Percentiles rank a stretch among this genome's conserved stretches.
phyloP scores from a whole-genome alignment of 2,797 vertebrate species.

The Setipinna tenuifilis region DNA sequence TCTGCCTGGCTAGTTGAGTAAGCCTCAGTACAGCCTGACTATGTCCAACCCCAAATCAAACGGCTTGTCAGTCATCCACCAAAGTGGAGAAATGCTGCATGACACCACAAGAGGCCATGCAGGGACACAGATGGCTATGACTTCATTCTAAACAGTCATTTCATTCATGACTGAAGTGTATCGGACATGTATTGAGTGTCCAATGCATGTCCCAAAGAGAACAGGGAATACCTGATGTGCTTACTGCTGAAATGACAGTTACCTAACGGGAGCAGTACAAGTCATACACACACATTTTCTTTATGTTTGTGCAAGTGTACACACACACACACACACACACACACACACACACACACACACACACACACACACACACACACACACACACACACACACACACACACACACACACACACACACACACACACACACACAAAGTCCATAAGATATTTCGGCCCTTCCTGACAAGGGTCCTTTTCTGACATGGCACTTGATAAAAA shows the following conservation, averaged over 20 bases:
- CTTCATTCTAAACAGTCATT: not conserved
- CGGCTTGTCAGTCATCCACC: constrained; percentile 61
- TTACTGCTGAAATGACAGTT: not conserved
- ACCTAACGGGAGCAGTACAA: not conserved
- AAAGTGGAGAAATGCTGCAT: constrained; percentile 54
- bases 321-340: not conserved
- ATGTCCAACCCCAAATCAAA: constrained; percentile 67
- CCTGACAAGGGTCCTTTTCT: constrained; percentile 37
- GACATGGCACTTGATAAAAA: constrained; percentile 71
- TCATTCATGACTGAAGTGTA: not conserved
- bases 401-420: not conserved
- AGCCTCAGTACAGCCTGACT: constrained; percentile 56
- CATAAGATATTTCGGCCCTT: no score
- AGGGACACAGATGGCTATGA: not conserved
- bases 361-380: not conserved
- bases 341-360: not conserved
- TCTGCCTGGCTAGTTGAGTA: constrained; percentile 69
- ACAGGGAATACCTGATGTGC: not conserved
- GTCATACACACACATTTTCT: not conserved
- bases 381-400: not conserved
- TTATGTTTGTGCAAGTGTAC: no score
- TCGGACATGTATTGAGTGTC: not conserved
- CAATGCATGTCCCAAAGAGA: not conserved
- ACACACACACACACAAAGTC: not conserved
- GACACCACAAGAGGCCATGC: not conserved